A percentile compares a stretch with the other conserved stretches of the same genome.
Conservation (phyloP, 2,888 invertebrate species). For the Sarcophaga subvicina region DNA sequence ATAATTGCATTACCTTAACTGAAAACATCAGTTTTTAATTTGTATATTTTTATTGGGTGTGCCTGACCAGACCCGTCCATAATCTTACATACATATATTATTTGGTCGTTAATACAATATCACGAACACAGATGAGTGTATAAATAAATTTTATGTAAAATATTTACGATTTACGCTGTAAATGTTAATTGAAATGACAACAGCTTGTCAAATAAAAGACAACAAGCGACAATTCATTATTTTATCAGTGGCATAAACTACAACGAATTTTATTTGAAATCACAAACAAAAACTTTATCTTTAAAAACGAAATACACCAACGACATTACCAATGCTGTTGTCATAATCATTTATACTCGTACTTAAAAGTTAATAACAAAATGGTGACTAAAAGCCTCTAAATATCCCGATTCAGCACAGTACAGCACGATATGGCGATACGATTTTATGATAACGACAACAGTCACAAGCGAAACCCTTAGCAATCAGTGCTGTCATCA, state of each 20-base stretch:
- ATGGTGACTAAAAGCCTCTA: slow-evolving; percentile 20
- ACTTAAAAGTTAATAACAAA: slow-evolving; percentile 5
- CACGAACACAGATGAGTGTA: background rate
- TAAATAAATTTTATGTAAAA: slow-evolving; percentile 21
- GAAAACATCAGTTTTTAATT: background rate
- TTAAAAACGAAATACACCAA: slow-evolving; percentile 14
- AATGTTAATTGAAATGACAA: slow-evolving; percentile 78
- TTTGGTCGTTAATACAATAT: background rate
- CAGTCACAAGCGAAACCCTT: background rate
- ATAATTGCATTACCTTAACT: background rate
- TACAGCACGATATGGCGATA: background rate
- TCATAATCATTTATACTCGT: background rate
- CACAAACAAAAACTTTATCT: slow-evolving; percentile 49
- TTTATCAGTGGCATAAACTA: slow-evolving; percentile 61
- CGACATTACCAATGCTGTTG: background rate
- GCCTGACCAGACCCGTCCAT: background rate
- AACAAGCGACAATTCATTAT: slow-evolving; percentile 53
- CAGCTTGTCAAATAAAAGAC: slow-evolving; percentile 76
- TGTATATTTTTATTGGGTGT: background rate
- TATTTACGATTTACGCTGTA: slow-evolving; percentile 55
- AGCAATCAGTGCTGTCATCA: background rate
- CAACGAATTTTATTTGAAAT: slow-evolving; percentile 59
- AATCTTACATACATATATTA: background rate
- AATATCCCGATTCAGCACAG: background rate
- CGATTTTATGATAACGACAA: slow-evolving; percentile 6